Conservation (phyloP, 2,113 vertebrate genomes). For the Rhea americana region DNA sequence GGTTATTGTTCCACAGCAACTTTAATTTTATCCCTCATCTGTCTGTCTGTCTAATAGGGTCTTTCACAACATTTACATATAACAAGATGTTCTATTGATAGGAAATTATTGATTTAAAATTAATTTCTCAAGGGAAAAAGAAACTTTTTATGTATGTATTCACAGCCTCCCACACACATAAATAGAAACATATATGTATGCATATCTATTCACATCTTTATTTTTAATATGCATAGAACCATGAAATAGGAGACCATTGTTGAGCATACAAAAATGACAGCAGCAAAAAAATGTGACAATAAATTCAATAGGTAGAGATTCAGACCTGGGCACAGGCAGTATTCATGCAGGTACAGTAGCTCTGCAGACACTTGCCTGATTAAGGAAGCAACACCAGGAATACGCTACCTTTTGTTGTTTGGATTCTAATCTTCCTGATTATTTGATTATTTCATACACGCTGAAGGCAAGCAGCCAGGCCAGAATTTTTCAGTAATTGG, state of each 20-base stretch:
- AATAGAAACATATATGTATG: not conserved
- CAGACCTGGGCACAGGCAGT: not conserved
- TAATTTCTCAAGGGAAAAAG: conserved; percentile 22
- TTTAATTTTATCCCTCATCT: conserved; percentile 18
- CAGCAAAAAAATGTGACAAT: not conserved
- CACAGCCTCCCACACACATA: not conserved
- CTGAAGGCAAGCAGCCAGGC: not conserved
- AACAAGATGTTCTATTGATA: not conserved
- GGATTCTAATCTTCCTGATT: not conserved
- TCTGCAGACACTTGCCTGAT: not conserved
- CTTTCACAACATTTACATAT: conserved; percentile 54
- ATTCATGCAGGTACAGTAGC: not conserved
- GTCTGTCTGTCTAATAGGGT: conserved; percentile 17
- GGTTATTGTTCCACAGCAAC: conserved; percentile 51
- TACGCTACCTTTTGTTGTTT: not conserved
- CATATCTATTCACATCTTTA: not conserved
- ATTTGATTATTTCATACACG: not conserved
- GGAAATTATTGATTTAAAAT: conserved; percentile 24
- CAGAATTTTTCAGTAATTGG: not conserved
- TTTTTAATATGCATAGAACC: not conserved
- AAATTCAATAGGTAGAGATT: not conserved
- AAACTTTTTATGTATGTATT: not conserved
- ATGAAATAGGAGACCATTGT: not conserved
- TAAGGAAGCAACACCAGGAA: not conserved
- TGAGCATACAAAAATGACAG: not conserved